Base-by-base conservation (phyloP, 2,888 invertebrate genomes). In the Drosophila subquinaria region DNA sequence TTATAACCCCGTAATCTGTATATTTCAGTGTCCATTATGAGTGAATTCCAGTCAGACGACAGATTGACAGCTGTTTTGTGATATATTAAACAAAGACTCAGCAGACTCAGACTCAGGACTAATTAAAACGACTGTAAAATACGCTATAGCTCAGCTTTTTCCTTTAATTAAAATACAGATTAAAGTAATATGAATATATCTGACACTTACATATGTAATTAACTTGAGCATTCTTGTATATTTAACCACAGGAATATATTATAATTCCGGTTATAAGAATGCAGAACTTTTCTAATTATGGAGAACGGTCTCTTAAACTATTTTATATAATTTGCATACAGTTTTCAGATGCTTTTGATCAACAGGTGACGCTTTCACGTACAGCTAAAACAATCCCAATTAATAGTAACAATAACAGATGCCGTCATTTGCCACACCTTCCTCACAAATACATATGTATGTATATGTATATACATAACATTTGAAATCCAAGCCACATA, bases 401-500 rank as follows among this genome's bases (percentile, higher is more conserved):
- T 20, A 50, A 11, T 36, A 27, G 20, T 45, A 57, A 76, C 77
- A 75, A 71, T 56, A 66, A 45, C 60, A 76, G 35, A 48, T 76
- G 69, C 20, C 79, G 74, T 69, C 76, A 67, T 68, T 64, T 65
- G 73, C 52, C 81, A 75, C 79, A 78, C 81, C 75, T 84, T 56
- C 42, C 55, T n/a, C 23, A 55, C 43, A 59, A 15, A 20, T 27
- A 30, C 64, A 70, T 27, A 66, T n/a, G n/a, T n/a, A n/a, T n/a
- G n/a, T n/a, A n/a, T n/a, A n/a, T n/a, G n/a, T 11, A 45, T 27
- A 55, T 56, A 42, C 64, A 70, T 27, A 66, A 56, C 81, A 70
- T 59, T 74, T 69, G 83, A 88, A 74, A 88, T 73, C 51, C 30
- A 71, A 86, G 70, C 69, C 73, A 56, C 66, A 67, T 71, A 66